Base-by-base conservation (phyloP, 2,113 vertebrate species). In the Corythoichthys intestinalis region DNA sequence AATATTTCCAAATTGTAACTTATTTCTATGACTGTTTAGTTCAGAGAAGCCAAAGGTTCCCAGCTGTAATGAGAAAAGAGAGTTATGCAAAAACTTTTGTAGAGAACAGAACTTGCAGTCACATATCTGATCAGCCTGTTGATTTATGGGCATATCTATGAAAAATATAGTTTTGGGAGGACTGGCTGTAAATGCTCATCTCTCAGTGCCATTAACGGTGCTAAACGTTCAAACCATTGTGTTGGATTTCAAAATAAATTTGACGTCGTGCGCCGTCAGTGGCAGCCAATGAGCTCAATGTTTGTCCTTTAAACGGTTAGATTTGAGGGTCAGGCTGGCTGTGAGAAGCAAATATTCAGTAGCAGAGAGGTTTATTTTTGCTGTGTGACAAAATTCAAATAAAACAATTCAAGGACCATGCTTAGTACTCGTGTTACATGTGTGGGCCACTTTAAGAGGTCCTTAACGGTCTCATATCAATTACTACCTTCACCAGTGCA, bases 281-380 rank as follows among this genome's bases (percentile, higher is more conserved):
- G 20, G 20, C 20, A 28, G 20, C 20, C 20, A 28, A 28, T 28
- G 20, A 28, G 20, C 20, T 28, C 20, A 28, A 28, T 28, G 20
- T 28, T 28, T 28, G 20, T 28, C 20, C 20, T 28, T 28, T 28
- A 28, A 28, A 28, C 20, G 20, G 20, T 28, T 28, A 28, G 20
- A 28, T 28, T 28, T 28, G 20, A 28, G 20, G 20, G 20, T 28
- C 20, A 28, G 20, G 20, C 20, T 28, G 20, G 20, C 73, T 3
- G 37, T 14, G 39, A 20, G 17, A 10, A 49, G 52, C 8, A 10
- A 78, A 68, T 77, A 76, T 73, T 56, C 52, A 56, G 46, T 3
- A 67, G 70, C 78, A 56, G 37, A 6, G 39, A 17, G 57, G 54
- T 72, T 73, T 85, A 84, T 85, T 82, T 75, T 52, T 69, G 61